A percentile compares a stretch with the other conserved stretches of the same genome.
Evolutionary conservation across 1,140 invertebrate genomes (phyloP).

Genomic region (Phthorimaea operculella): DNA sequence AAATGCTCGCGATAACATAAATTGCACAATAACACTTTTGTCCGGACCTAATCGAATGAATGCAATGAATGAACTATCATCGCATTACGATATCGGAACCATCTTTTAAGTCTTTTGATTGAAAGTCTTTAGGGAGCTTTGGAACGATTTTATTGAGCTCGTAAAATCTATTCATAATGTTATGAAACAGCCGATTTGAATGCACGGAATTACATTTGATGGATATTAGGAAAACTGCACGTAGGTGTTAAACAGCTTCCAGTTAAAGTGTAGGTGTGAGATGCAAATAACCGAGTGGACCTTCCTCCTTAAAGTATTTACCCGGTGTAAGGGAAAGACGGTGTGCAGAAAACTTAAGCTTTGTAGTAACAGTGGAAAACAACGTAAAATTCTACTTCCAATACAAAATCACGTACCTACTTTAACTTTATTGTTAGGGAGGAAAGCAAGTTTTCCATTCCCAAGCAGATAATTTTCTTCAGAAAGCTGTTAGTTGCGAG

Average conservation of each 20-base stretch:
- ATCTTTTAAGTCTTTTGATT: constrained; percentile 24
- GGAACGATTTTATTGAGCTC: constrained; percentile 24
- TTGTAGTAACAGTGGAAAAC: too few relatives aligned
- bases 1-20: constrained; percentile 52
- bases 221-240: constrained; percentile 21
- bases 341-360: too few relatives aligned
- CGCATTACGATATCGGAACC: constrained; percentile 20
- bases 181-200: constrained; percentile 27
- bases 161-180: constrained; percentile 31
- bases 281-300: too few relatives aligned
- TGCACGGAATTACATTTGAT: constrained; percentile 18
- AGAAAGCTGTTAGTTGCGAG: too few relatives aligned
- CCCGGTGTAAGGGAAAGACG: too few relatives aligned
- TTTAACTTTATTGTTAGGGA: too few relatives aligned
- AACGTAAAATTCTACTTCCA: too few relatives aligned
- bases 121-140: constrained; percentile 25
- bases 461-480: too few relatives aligned
- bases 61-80: constrained; percentile 44
- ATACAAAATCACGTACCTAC: too few relatives aligned
- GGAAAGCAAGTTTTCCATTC: too few relatives aligned
- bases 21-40: constrained; percentile 59
- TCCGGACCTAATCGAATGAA: constrained; percentile 29
- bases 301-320: too few relatives aligned
- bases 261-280: too few relatives aligned
- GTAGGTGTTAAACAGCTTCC: constrained; percentile 22